Conservation (phyloP, 2,888 invertebrate species). For the Esperia sulphurella region DNA sequence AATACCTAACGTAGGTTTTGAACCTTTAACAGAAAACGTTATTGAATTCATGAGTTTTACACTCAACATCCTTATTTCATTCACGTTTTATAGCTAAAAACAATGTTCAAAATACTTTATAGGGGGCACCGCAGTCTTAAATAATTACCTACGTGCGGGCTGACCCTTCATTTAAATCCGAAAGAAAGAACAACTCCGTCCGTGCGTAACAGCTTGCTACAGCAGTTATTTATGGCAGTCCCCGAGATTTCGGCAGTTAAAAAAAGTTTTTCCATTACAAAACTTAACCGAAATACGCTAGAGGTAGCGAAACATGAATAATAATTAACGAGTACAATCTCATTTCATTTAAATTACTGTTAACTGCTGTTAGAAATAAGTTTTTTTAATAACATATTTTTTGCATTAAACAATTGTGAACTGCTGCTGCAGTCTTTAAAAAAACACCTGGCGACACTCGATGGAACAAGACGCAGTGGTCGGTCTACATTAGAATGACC, state of each 20-base stretch:
- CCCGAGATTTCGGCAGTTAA: conserved; percentile 64
- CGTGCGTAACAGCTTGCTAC: conserved; percentile 76
- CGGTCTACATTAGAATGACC: too few species aligned
- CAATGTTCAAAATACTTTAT: conserved; percentile 33
- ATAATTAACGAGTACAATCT: conserved; percentile 44
- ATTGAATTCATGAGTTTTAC: too few species aligned
- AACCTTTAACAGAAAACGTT: too few species aligned
- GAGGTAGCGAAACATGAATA: conserved; percentile 60
- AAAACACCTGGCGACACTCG: too few species aligned
- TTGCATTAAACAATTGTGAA: too few species aligned
- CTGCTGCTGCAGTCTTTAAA: too few species aligned
- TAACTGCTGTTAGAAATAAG: conserved; percentile 1
- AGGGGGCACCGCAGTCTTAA: conserved; percentile 41
- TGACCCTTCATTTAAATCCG: conserved; percentile 58
- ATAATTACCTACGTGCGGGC: conserved; percentile 70
- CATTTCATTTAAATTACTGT: conserved; percentile 2
- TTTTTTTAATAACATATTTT: not conserved
- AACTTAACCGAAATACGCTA: conserved; percentile 52
- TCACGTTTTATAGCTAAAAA: conserved; percentile 41
- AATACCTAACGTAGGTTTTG: too few species aligned
- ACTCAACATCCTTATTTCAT: conserved; percentile 16
- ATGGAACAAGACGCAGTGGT: too few species aligned
- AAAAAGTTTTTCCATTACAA: conserved; percentile 74
- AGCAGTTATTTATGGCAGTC: conserved; percentile 71
- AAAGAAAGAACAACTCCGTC: conserved; percentile 43